Conservation (phyloP, 37 sponge, comb jelly and placozoan species). For the Aphrocallistes beatrix region DNA sequence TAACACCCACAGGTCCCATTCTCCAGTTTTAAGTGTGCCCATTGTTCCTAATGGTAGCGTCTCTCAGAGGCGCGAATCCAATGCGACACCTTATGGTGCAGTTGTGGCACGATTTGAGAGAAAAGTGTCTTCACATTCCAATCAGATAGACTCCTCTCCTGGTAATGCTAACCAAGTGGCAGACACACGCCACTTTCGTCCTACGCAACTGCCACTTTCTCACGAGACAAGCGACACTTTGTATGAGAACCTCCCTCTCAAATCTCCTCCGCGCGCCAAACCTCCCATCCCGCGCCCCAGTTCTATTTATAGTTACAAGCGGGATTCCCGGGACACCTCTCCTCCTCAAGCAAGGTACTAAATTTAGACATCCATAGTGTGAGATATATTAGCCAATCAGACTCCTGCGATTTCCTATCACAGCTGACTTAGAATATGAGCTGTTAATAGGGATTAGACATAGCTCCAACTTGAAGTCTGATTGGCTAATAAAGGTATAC, state of each 20-base stretch:
- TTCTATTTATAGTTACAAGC: conserved; percentile 3
- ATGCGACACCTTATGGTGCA: neutral
- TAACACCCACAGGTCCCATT: no score
- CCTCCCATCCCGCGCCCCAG: neutral
- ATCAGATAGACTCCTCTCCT: neutral
- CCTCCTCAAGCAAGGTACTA: neutral
- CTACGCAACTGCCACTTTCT: neutral
- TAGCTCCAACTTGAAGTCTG: no score
- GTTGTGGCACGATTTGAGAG: neutral
- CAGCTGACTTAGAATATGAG: no score
- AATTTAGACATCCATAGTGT: neutral
- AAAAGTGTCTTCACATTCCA: neutral
- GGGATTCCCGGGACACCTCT: neutral
- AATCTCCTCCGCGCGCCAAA: neutral
- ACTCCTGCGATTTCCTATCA: no score
- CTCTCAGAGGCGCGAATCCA: neutral
- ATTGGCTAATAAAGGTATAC: no score
- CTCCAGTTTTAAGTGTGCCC: neutral
- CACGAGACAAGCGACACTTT: neutral
- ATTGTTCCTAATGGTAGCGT: neutral
- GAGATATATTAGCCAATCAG: no score
- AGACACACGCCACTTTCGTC: neutral
- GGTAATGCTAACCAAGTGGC: neutral
- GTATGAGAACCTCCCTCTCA: neutral
- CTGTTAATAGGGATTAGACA: no score